phyloP scores from a whole-genome alignment of 1,140 invertebrate species.

The Philotrypesis tridentata region DNA sequence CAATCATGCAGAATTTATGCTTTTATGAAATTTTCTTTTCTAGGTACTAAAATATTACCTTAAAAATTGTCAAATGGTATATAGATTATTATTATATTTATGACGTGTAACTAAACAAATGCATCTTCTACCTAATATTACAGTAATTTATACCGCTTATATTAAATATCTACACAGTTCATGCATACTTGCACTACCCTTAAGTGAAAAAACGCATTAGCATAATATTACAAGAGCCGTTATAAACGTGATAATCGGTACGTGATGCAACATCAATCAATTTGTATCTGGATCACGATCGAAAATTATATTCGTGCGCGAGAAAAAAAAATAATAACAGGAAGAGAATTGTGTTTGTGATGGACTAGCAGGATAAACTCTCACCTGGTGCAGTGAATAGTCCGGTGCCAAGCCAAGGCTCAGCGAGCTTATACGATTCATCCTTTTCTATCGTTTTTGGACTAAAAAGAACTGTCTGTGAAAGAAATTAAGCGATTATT shows the following conservation, averaged over 20 bases:
- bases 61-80: no score
- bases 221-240: not conserved
- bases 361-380: not conserved
- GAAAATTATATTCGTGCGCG: constrained; percentile 6
- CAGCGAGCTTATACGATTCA: constrained; percentile 79
- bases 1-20: no score
- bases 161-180: not conserved
- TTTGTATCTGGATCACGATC: constrained; percentile 54
- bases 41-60: no score
- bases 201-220: not conserved
- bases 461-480: constrained; percentile 76
- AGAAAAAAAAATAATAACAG: not conserved
- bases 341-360: not conserved
- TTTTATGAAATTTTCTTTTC: no score
- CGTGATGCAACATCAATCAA: constrained; percentile 47
- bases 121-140: no score
- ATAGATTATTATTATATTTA: no score
- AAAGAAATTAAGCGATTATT: no score
- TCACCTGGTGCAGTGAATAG: constrained; percentile 80
- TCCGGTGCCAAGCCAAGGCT: constrained; percentile 82
- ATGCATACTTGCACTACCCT: not conserved
- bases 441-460: constrained; percentile 81
- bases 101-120: no score
- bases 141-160: no score
- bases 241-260: not conserved